Evolutionary conservation across 2,888 invertebrate genomes (phyloP).

Genomic region (Agrotis puta): DNA sequence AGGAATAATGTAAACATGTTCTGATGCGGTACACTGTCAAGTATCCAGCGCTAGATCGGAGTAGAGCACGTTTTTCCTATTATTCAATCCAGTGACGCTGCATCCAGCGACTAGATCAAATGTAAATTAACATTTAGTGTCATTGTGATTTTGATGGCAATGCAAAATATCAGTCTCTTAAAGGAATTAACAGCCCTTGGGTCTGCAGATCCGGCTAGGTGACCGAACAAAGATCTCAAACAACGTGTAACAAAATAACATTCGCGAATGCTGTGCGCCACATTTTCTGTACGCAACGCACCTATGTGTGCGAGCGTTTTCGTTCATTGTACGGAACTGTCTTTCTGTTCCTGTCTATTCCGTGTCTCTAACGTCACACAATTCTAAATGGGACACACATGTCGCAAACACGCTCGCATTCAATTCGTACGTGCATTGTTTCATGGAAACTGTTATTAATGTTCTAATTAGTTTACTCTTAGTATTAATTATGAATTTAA

Average conservation of each 20-base stretch:
- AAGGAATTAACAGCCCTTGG: too few species aligned
- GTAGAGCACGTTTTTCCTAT: too few species aligned
- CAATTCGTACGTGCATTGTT: slow-evolving; percentile 52
- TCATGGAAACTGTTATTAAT: slow-evolving; percentile 58
- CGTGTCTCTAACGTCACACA: slow-evolving; percentile 26
- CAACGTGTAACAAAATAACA: too few species aligned
- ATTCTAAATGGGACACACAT: slow-evolving; percentile 55
- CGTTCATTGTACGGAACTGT: background rate
- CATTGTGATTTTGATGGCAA: background rate
- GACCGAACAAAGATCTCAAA: too few species aligned
- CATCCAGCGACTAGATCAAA: too few species aligned
- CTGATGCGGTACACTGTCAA: too few species aligned
- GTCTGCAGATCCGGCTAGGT: too few species aligned
- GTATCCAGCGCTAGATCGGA: too few species aligned
- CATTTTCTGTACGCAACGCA: background rate
- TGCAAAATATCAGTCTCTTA: background rate
- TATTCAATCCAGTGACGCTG: too few species aligned
- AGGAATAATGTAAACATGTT: too few species aligned
- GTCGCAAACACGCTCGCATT: slow-evolving; percentile 55
- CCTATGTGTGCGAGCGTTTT: background rate
- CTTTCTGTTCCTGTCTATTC: background rate
- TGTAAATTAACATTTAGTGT: too few species aligned
- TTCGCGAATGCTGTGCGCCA: too few species aligned
- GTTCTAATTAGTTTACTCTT: slow-evolving; percentile 58
- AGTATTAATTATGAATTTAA: slow-evolving; percentile 34